phyloP scores from a whole-genome alignment of 2,888 invertebrate genomes.

The Tipula vernalis region DNA sequence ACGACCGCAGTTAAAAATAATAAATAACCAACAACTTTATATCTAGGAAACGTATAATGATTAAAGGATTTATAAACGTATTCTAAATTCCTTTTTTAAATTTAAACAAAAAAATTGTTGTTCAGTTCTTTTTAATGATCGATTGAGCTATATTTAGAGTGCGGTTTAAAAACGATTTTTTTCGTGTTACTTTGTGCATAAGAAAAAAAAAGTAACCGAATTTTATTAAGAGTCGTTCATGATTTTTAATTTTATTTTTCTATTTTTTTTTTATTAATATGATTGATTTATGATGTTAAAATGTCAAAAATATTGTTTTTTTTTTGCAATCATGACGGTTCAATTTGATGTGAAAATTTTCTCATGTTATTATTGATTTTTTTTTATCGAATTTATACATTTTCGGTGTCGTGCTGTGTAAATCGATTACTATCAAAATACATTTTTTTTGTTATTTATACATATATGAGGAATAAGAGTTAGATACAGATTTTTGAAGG shows the following conservation, averaged over 20 bases:
- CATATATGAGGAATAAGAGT: neutral
- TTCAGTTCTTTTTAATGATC: too few species aligned
- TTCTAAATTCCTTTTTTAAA: neutral
- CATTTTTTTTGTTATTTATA: neutral
- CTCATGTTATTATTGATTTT: neutral
- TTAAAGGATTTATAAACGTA: neutral
- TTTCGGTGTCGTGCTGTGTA: neutral
- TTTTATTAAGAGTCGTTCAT: neutral
- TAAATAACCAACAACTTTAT: neutral
- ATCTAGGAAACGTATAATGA: neutral
- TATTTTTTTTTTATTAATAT: neutral
- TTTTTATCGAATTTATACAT: neutral
- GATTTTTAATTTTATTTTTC: neutral
- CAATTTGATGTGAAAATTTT: neutral
- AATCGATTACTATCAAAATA: neutral
- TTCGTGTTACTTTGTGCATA: neutral
- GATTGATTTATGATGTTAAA: neutral
- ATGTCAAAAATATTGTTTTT: neutral
- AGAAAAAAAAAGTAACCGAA: neutral
- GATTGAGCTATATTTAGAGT: neutral
- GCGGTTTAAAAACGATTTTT: neutral
- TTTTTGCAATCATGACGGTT: neutral
- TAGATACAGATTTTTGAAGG: neutral
- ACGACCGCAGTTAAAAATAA: neutral
- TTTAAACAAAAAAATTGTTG: neutral